These are phyloP conservation scores for Verasper variegatus DNA, from an alignment of 2,113 vertebrate species.

Conservation along the genomic window DNA sequence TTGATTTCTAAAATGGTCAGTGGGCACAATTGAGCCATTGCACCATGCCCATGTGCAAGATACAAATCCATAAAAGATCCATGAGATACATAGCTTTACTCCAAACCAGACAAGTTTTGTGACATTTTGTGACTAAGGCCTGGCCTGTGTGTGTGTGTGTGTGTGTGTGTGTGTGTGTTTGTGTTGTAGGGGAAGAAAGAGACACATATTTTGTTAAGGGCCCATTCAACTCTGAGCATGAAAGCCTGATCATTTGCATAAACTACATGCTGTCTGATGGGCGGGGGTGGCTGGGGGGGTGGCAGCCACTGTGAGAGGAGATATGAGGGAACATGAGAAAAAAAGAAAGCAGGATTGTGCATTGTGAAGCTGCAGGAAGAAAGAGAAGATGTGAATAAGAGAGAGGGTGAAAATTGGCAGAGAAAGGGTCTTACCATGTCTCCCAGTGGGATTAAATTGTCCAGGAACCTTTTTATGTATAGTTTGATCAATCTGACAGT, in stretches of 20 bases:
- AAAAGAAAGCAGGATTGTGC: conserved; percentile 68
- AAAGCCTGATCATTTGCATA: conserved; percentile 90
- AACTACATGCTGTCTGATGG: conserved; percentile 86
- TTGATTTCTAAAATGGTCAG: not conserved
- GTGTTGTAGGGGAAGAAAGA: not conserved
- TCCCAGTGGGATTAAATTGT: conserved; percentile 89
- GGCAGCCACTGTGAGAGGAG: conserved; percentile 79
- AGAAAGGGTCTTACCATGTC: conserved; percentile 78
- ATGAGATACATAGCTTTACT: no score
- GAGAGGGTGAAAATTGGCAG: conserved; percentile 67
- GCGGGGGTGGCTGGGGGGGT: conserved; percentile 54
- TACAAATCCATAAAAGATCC: no score
- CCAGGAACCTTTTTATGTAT: conserved; percentile 85
- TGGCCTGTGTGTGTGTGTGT: not conserved
- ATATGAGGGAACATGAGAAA: conserved; percentile 80
- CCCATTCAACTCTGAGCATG: conserved; percentile 87
- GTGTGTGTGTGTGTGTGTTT: conserved; percentile 33
- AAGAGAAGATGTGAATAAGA: conserved; percentile 77
- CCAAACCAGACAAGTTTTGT: no score
- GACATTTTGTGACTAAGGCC: no score
- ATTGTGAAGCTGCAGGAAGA: conserved; percentile 74
- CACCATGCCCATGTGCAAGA: no score
- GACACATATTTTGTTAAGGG: conserved; percentile 76
- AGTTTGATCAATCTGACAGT: conserved; percentile 84
- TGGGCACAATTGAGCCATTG: not conserved